Conservation (phyloP, 2,113 vertebrate species). For the Pithys albifrons region DNA sequence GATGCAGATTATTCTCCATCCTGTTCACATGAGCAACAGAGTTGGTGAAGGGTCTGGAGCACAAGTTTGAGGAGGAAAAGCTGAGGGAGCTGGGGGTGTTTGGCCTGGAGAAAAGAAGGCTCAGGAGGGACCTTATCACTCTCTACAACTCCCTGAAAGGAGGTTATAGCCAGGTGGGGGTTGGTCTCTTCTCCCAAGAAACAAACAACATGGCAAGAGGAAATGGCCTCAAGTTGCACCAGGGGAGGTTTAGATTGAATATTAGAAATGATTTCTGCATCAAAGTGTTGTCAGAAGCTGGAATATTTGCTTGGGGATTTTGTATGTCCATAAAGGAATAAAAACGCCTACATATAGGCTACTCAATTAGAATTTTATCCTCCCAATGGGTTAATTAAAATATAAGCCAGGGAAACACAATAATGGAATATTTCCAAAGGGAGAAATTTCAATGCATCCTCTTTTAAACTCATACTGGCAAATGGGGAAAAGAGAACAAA, state of each 20-base stretch:
- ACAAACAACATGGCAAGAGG: neutral
- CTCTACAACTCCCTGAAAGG: neutral
- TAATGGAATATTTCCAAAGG: neutral
- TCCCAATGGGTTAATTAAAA: neutral
- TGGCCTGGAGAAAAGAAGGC: neutral
- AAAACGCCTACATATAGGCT: neutral
- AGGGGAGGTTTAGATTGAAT: neutral
- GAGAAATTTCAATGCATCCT: neutral
- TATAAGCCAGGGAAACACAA: neutral
- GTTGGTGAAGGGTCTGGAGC: neutral
- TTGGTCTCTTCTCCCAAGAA: neutral
- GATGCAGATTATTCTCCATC: neutral
- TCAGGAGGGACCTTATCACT: neutral
- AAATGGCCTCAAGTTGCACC: neutral
- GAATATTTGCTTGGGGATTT: neutral
- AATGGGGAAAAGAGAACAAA: neutral
- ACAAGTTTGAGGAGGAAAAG: neutral
- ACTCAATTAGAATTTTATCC: neutral
- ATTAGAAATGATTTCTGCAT: neutral
- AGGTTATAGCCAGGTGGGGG: neutral
- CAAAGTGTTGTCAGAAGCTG: neutral
- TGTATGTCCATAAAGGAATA: neutral
- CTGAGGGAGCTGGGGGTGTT: neutral
- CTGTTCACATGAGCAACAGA: neutral
- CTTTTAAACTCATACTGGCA: neutral